These are phyloP conservation scores for Sycophaga agraensis DNA, from an alignment of 1,140 invertebrate genomes.

Conservation along the genomic window DNA sequence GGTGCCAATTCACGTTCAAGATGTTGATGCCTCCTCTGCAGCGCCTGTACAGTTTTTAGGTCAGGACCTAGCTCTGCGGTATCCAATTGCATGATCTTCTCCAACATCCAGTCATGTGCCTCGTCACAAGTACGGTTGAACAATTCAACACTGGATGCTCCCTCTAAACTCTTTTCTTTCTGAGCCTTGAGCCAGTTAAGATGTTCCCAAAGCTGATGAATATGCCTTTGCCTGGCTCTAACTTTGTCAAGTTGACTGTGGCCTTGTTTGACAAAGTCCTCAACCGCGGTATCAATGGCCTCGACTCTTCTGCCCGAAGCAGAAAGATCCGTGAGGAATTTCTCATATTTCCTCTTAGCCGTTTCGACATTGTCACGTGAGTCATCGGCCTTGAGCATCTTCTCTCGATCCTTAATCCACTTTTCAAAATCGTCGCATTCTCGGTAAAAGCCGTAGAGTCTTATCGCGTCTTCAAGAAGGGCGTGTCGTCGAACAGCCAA, in stretches of 20 bases:
- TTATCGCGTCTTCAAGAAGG: slow-evolving; percentile 88
- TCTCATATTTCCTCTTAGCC: slow-evolving; percentile 93
- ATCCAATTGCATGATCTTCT: slow-evolving; percentile 86
- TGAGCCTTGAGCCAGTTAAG: slow-evolving; percentile 86
- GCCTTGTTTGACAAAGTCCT: slow-evolving; percentile 81
- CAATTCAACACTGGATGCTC: slow-evolving; percentile 89
- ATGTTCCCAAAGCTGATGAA: slow-evolving; percentile 85
- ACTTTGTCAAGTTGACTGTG: slow-evolving; percentile 89
- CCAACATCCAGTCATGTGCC: slow-evolving; percentile 90
- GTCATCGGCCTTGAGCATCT: slow-evolving; percentile 82
- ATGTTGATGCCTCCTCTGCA: slow-evolving; percentile 87
- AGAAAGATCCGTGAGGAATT: slow-evolving; percentile 92
- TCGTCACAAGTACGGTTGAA: slow-evolving; percentile 93
- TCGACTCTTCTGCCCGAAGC: slow-evolving; percentile 89
- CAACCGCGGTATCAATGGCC: slow-evolving; percentile 83
- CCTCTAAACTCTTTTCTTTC: slow-evolving; percentile 89
- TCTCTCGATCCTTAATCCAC: slow-evolving; percentile 96
- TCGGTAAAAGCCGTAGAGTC: slow-evolving; percentile 91
- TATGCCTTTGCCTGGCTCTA: slow-evolving; percentile 76
- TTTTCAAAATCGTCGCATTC: slow-evolving; percentile 97
- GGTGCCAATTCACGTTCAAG: slow-evolving; percentile 87
- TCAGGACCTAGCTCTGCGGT: slow-evolving; percentile 78
- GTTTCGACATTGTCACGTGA: slow-evolving; percentile 88
- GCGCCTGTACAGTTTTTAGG: slow-evolving; percentile 85
- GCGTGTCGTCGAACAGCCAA: slow-evolving; percentile 77